These are phyloP conservation scores for Lagria hirta DNA, from an alignment of 2,888 invertebrate genomes.

Conservation along the genomic window DNA sequence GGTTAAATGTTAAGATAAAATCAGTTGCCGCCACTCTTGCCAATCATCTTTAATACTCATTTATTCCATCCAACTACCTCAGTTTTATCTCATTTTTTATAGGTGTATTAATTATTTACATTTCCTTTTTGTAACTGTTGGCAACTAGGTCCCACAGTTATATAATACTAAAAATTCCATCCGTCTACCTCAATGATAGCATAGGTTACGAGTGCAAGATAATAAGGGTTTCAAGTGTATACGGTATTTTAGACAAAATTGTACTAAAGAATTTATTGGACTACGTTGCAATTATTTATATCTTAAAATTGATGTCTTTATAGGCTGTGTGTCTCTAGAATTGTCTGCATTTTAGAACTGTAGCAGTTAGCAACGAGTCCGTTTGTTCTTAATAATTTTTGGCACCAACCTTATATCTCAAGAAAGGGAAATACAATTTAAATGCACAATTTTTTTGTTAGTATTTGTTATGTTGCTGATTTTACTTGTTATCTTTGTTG, in stretches of 20 bases:
- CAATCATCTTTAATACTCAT: constrained; percentile 37
- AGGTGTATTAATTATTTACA: constrained; percentile 36
- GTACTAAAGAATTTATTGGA: constrained; percentile 38
- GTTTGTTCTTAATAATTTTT: constrained; percentile 16
- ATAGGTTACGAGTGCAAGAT: constrained; percentile 48
- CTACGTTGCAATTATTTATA: constrained; percentile 49
- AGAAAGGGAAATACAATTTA: constrained; percentile 17
- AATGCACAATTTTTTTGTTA: too few relatives aligned
- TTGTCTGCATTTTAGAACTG: constrained; percentile 35
- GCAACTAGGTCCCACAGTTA: constrained; percentile 9
- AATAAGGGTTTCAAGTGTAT: constrained; percentile 55
- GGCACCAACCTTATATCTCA: constrained; percentile 20
- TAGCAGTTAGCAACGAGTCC: constrained; percentile 24
- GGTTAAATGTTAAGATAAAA: constrained; percentile 30
- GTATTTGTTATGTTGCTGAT: too few relatives aligned
- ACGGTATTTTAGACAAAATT: constrained; percentile 44
- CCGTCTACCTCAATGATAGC: constrained; percentile 54
- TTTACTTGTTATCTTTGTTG: too few relatives aligned
- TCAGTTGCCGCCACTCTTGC: constrained; percentile 41
- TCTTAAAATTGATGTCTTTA: constrained; percentile 45
- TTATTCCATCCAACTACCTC: constrained; percentile 76
- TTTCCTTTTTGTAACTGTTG: constrained; percentile 29
- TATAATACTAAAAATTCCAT: constrained; percentile 48
- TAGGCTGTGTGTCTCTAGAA: constrained; percentile 46
- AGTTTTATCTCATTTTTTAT: constrained; percentile 52